Percentiles rank a stretch among this genome's conserved stretches.
phyloP scores from a whole-genome alignment of 2,797 vertebrate genomes.

The Girardinus metallicus region DNA sequence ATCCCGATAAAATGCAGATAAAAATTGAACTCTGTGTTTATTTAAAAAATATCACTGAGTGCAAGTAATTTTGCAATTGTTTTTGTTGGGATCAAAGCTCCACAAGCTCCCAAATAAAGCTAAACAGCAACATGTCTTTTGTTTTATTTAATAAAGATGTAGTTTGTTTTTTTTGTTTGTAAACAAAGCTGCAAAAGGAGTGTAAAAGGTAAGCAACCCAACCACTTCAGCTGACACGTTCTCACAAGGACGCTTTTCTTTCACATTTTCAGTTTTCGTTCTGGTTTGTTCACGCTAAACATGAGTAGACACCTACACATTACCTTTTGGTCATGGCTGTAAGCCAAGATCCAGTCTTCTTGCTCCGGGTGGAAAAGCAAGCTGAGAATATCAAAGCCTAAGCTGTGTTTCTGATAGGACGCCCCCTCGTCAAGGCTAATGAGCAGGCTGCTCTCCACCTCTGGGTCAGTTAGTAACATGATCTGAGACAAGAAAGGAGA shows the following conservation, averaged over 20 bases:
- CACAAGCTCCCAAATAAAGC: neutral
- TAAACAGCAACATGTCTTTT: neutral
- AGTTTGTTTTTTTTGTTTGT: neutral
- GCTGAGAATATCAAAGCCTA: slow-evolving; percentile 94
- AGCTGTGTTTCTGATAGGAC: slow-evolving; percentile 92
- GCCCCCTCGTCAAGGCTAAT: slow-evolving; percentile 96
- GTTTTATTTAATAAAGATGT: slow-evolving; percentile 8
- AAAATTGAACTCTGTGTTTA: neutral
- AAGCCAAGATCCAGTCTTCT: slow-evolving; percentile 95
- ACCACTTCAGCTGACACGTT: slow-evolving; percentile 13
- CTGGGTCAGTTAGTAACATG: slow-evolving; percentile 94
- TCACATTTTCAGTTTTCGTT: slow-evolving; percentile 43
- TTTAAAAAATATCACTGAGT: neutral
- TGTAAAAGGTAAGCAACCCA: slow-evolving; percentile 7
- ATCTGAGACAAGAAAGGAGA: slow-evolving; percentile 82
- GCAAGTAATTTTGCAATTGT: neutral
- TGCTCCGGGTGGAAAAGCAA: slow-evolving; percentile 93
- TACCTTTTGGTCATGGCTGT: slow-evolving; percentile 95
- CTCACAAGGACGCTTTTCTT: slow-evolving; percentile 15
- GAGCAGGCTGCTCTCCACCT: slow-evolving; percentile 93
- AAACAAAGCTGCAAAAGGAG: slow-evolving; percentile 2
- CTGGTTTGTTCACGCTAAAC: slow-evolving; percentile 27
- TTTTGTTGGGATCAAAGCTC: neutral
- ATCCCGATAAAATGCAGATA: neutral
- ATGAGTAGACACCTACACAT: slow-evolving; percentile 41